These are phyloP conservation scores for Argya squamiceps DNA, from an alignment of 2,797 vertebrate genomes.

Conservation along the genomic window DNA sequence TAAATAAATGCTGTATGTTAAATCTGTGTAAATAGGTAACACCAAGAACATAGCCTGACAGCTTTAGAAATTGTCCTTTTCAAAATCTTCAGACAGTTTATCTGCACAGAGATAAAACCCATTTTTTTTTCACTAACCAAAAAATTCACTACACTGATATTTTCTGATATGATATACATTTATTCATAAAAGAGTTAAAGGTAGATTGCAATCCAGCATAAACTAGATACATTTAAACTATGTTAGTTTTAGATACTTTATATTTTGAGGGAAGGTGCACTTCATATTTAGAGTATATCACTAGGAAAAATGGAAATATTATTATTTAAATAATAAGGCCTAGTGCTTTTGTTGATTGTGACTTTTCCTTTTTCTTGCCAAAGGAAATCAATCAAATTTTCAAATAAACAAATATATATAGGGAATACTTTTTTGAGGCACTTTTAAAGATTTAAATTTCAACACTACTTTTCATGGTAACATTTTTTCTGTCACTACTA, in stretches of 20 bases:
- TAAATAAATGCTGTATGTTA: neutral
- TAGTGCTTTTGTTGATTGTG: neutral
- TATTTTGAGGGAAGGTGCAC: neutral
- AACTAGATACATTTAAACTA: neutral
- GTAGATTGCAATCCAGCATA: neutral
- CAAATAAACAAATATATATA: neutral
- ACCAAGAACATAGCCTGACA: neutral
- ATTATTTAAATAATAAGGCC: neutral
- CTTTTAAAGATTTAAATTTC: neutral
- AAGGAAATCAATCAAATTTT: neutral
- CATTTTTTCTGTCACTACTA: neutral
- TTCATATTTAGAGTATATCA: neutral
- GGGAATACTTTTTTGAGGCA: neutral
- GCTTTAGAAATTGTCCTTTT: neutral
- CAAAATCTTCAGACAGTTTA: neutral
- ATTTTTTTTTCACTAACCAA: neutral
- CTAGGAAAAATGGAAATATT: neutral
- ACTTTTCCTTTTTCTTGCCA: neutral
- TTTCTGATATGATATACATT: neutral
- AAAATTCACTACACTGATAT: neutral
- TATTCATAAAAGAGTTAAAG: neutral
- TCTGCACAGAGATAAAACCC: neutral
- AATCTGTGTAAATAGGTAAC: neutral
- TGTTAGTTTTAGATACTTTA: neutral
- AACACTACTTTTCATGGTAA: neutral